Conservation (phyloP, 2,113 vertebrate genomes). For the Ondatra zibethicus region DNA sequence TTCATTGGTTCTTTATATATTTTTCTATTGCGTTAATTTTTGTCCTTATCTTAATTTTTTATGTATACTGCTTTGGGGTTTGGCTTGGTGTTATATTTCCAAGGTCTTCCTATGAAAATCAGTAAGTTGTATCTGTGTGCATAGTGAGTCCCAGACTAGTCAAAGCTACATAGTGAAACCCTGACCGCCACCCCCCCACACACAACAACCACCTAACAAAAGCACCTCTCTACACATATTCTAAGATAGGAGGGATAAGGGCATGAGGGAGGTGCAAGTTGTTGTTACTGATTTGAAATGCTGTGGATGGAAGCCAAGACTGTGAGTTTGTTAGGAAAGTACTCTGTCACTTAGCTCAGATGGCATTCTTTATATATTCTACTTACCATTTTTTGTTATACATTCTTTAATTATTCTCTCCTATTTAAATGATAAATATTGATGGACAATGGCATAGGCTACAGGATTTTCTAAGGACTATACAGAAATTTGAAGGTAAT, state of each 20-base stretch:
- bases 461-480: background rate
- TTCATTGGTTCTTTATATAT: background rate
- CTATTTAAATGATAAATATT: background rate
- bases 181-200: background rate
- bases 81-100: background rate
- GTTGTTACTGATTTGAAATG: background rate
- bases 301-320: background rate
- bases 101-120: background rate
- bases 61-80: background rate
- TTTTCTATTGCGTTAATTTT: background rate
- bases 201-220: background rate
- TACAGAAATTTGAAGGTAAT: slow-evolving; percentile 22
- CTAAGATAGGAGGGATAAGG: background rate
- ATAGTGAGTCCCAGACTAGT: background rate
- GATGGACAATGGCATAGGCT: background rate
- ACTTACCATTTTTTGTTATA: background rate
- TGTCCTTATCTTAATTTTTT: background rate
- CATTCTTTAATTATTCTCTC: background rate
- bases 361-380: slow-evolving; percentile 22
- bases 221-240: background rate
- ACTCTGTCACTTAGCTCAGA: background rate
- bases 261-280: background rate
- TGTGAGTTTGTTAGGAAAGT: background rate
- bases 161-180: no score
- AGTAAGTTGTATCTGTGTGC: background rate